Base-by-base conservation (phyloP, 37 sponge, comb jelly and placozoan species). In the Cladorhizidae sp. region DNA sequence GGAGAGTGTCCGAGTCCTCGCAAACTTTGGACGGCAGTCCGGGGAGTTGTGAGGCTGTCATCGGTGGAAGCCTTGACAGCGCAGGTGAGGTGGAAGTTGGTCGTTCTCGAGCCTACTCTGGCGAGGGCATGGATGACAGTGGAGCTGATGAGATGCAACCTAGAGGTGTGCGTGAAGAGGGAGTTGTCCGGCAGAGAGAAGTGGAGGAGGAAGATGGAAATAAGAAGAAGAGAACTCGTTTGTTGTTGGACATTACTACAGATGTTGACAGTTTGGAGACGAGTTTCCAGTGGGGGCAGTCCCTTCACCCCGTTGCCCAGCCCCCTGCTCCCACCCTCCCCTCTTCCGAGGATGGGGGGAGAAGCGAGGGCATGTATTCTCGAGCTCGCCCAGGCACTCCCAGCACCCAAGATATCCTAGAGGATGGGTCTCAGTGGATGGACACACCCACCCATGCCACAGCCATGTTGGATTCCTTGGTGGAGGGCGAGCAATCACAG, bases 401-500 rank as follows among this genome's bases (percentile, higher is more conserved):
- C 31, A 39, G 49, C 59, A 75, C 75, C 21, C 57, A 75, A 31
- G 52, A 65, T 31, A 65, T 65, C 67, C 35, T 65, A 36, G 59
- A 25, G 17, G 81, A 38, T 28, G 67, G 31, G 67, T 70, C 69
- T 67, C 68, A 81, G 62, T 81, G 84, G 84, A 75, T 18, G 29
- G 67, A 64, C 54, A 61, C 29, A 38, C 42, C 11, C n/a, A 3
- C 29, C 15, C 11, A 32, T 1, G 28, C 0, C 9, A n/a, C n/a
- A n/a, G n/a, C n/a, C n/a, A n/a, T n/a, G n/a, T 8, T 23, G 23
- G 57, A 64, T 12, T 54, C 39, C 5, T 33, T 21, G 51, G 49
- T 21, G 51, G 51, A 20, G 3, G 86, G 85, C 41, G 89, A 85
- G 35, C 86, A 85, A 68, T 86, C 93, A 50, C 93, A 85, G 75